A percentile compares a stretch with the other conserved stretches of the same genome.
Conservation (phyloP, 2,113 vertebrate species). For the Ophthalmolycus amberensis region DNA sequence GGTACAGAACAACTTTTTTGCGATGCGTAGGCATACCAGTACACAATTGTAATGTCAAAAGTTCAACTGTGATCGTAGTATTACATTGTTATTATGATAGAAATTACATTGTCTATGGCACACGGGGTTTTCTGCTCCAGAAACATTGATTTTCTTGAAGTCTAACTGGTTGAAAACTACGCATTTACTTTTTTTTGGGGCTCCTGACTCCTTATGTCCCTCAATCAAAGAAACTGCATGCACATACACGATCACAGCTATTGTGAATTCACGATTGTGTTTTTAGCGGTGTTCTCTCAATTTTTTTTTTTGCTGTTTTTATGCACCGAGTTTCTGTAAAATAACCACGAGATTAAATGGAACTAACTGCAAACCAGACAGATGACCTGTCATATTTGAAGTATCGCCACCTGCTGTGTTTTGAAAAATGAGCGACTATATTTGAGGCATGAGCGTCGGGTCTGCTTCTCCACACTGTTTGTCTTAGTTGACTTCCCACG, state of each 20-base stretch:
- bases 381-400: slow-evolving; percentile 75
- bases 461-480: slow-evolving; percentile 69
- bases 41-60: no score
- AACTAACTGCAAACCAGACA: slow-evolving; percentile 62
- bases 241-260: background rate
- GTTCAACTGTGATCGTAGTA: no score
- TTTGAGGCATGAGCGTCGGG: slow-evolving; percentile 73
- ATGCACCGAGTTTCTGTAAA: slow-evolving; percentile 51
- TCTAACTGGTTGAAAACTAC: no score
- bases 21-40: no score
- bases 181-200: no score
- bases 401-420: slow-evolving; percentile 70
- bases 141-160: no score
- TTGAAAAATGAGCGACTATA: slow-evolving; percentile 73
- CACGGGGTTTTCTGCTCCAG: no score
- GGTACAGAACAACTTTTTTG: no score
- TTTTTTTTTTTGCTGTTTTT: slow-evolving; percentile 23
- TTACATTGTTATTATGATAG: no score
- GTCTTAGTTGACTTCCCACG: slow-evolving; percentile 74
- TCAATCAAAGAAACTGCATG: background rate
- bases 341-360: slow-evolving; percentile 69
- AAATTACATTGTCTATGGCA: no score
- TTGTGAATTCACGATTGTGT: background rate
- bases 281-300: background rate
- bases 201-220: background rate